Percentiles rank a stretch among this genome's conserved stretches.
These are phyloP conservation scores for Anoplophora glabripennis DNA, from an alignment of 1,140 invertebrate species.

Conservation along the genomic window DNA sequence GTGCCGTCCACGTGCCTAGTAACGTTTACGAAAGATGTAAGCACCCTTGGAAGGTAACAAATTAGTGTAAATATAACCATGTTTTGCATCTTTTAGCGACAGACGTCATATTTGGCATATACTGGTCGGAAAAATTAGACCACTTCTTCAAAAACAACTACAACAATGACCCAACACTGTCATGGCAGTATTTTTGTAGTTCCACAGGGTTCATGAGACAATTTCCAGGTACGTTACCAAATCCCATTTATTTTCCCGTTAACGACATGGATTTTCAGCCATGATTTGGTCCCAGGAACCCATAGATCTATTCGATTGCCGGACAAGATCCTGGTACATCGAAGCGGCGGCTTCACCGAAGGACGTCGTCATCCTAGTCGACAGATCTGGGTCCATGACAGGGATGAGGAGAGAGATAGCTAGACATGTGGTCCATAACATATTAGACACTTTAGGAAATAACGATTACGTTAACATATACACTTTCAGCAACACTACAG, in stretches of 20 bases:
- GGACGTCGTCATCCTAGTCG: slow-evolving; percentile 86
- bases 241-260: neutral
- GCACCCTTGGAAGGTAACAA: slow-evolving; percentile 41
- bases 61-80: neutral
- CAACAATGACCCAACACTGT: slow-evolving; percentile 80
- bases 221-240: slow-evolving; percentile 69
- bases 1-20: slow-evolving; percentile 92
- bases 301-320: slow-evolving; percentile 75
- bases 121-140: slow-evolving; percentile 84
- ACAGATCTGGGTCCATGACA: slow-evolving; percentile 90
- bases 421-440: slow-evolving; percentile 78
- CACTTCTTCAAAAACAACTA: slow-evolving; percentile 86
- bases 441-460: slow-evolving; percentile 88
- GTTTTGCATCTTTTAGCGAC: slow-evolving; percentile 52
- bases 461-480: slow-evolving; percentile 94
- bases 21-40: slow-evolving; percentile 91
- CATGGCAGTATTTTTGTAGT: slow-evolving; percentile 97
- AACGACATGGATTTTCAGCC: slow-evolving; percentile 30
- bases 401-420: slow-evolving; percentile 84
- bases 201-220: slow-evolving; percentile 93
- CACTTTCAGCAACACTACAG: slow-evolving; percentile 56
- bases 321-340: slow-evolving; percentile 86
- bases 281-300: slow-evolving; percentile 50
- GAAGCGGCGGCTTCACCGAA: slow-evolving; percentile 88
- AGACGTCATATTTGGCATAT: slow-evolving; percentile 66